Conservation (phyloP, 92 coral and sea anemone species). For the Ricordea florida region DNA sequence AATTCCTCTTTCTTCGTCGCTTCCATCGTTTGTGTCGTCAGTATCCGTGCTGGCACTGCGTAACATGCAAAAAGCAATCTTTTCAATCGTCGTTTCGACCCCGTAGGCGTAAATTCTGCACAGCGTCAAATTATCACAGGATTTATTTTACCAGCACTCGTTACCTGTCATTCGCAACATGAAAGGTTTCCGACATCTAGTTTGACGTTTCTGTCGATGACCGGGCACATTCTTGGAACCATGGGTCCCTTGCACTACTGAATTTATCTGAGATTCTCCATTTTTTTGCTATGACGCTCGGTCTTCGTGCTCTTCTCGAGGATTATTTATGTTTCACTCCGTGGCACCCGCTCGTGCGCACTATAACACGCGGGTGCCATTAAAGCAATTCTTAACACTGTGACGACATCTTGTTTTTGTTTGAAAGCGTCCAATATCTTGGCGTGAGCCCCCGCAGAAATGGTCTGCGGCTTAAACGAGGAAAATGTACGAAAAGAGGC, state of each 20-base stretch:
- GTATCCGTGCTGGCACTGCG: conserved; percentile 23
- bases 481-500: too few species aligned
- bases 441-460: too few species aligned
- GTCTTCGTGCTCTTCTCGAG: too few species aligned
- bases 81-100: background rate
- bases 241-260: background rate
- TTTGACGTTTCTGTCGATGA: background rate
- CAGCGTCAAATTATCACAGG: conserved; percentile 23
- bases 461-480: too few species aligned
- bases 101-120: background rate
- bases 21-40: conserved; percentile 29
- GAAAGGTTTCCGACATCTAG: conserved; percentile 29
- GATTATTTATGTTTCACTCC: background rate
- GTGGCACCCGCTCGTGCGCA: background rate
- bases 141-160: background rate
- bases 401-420: conserved; percentile 17
- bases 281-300: background rate
- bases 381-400: conserved; percentile 25
- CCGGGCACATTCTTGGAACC: background rate
- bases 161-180: conserved; percentile 31
- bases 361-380: conserved; percentile 30
- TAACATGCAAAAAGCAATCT: background rate
- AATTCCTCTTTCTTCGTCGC: conserved; percentile 32
- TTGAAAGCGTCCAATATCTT: conserved; percentile 9
- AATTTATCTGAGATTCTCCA: background rate